Percentiles rank a stretch among this genome's conserved stretches.
Evolutionary conservation across 2,797 vertebrate species (phyloP).

Genomic region (Lepus townsendii): DNA sequence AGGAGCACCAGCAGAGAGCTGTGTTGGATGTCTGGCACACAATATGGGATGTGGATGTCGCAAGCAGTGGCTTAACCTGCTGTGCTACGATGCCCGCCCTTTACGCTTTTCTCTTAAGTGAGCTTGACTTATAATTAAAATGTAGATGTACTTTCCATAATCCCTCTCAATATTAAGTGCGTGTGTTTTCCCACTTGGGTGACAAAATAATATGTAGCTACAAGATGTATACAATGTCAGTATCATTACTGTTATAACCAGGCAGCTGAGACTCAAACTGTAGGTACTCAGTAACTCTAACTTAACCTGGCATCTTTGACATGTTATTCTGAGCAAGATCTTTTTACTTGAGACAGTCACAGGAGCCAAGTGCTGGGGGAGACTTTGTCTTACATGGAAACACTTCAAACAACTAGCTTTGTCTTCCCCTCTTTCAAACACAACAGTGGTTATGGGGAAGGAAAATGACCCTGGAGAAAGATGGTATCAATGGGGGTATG

Average conservation of each 20-base stretch:
- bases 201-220: neutral
- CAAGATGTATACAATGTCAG: neutral
- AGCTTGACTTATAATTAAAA: slow-evolving; percentile 28
- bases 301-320: neutral
- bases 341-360: slow-evolving; percentile 24
- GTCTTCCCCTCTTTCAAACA: neutral
- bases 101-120: slow-evolving; percentile 33
- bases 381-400: neutral
- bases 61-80: no score
- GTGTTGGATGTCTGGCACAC: no score
- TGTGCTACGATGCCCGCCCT: no score
- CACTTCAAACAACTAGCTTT: slow-evolving; percentile 13
- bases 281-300: neutral
- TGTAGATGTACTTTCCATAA: neutral
- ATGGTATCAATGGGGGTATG: neutral
- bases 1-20: no score
- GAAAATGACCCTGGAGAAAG: slow-evolving; percentile 10
- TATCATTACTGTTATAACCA: neutral
- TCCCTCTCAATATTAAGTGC: neutral
- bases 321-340: slow-evolving; percentile 48
- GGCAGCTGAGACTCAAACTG: neutral
- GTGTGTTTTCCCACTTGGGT: neutral
- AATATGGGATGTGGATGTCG: no score
- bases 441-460: neutral
- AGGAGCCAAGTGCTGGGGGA: neutral